Percentiles rank a stretch among this genome's conserved stretches.
Evolutionary conservation across 2,888 invertebrate species (phyloP).

Genomic region (Conomelus anceps): DNA sequence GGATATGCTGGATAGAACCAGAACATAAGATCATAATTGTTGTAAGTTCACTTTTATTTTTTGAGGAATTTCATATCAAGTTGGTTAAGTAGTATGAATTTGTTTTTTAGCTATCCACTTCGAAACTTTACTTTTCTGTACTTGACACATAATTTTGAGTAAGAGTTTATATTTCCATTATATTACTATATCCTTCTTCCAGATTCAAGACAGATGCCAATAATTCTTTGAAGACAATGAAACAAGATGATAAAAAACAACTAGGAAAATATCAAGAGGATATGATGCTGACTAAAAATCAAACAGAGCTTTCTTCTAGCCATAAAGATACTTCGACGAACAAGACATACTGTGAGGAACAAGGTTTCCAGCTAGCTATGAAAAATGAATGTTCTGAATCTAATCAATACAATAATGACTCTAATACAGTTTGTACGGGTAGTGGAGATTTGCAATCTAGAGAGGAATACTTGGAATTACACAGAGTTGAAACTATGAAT

Average conservation of each 20-base stretch:
- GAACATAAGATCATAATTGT: too few relatives aligned
- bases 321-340: neutral
- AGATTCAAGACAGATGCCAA: neutral
- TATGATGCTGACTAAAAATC: neutral
- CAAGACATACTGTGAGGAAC: neutral
- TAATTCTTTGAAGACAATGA: neutral
- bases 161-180: too few relatives aligned
- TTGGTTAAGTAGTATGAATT: too few relatives aligned
- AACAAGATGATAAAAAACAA: neutral
- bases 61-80: too few relatives aligned
- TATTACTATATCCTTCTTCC: neutral
- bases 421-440: too few relatives aligned
- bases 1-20: too few relatives aligned
- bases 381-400: neutral
- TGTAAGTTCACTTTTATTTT: too few relatives aligned
- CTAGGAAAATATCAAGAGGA: neutral
- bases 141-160: neutral
- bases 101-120: too few relatives aligned
- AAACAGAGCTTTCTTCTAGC: neutral
- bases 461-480: neutral
- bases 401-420: neutral
- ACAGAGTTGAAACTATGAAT: neutral
- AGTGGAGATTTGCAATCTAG: neutral
- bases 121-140: too few relatives aligned
- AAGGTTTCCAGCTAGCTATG: too few relatives aligned